Conservation (phyloP, 2,113 vertebrate genomes). For the Neotoma lepida region DNA sequence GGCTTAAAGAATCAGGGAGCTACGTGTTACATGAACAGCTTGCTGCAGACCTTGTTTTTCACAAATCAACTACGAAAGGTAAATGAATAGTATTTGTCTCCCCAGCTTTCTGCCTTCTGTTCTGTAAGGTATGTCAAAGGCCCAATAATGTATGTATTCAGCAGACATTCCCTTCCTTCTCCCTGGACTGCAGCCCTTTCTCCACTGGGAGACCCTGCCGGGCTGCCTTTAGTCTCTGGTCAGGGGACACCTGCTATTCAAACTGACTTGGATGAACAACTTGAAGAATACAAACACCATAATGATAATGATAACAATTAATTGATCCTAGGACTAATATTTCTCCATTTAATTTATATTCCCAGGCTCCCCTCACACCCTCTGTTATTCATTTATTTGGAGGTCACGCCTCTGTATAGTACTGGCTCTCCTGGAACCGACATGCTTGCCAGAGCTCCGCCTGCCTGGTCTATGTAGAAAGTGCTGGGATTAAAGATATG, state of each 20-base stretch:
- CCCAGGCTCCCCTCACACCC: background rate
- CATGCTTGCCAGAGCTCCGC: background rate
- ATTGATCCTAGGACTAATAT: background rate
- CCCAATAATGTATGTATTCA: background rate
- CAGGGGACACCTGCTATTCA: background rate
- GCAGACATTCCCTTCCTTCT: background rate
- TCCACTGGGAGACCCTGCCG: background rate
- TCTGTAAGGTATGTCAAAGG: background rate
- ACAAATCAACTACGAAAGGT: constrained; percentile 99
- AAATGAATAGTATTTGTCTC: constrained; percentile 49
- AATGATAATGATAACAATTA: background rate
- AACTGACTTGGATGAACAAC: background rate
- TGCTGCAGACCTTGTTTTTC: constrained; percentile 99
- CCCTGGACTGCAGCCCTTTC: background rate
- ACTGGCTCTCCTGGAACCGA: background rate
- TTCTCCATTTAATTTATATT: background rate
- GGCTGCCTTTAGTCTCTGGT: background rate
- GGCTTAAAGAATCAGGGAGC: constrained; percentile 99
- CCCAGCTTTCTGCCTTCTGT: background rate
- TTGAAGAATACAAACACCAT: background rate
- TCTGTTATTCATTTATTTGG: background rate
- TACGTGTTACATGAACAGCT: constrained; percentile 99
- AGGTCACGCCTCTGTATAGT: background rate
- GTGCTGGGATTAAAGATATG: background rate
- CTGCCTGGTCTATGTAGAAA: background rate